Evolutionary conservation across 2,113 vertebrate species (phyloP), one percentile per base, ranked within the genome.

Genomic region (Murina feae): DNA sequence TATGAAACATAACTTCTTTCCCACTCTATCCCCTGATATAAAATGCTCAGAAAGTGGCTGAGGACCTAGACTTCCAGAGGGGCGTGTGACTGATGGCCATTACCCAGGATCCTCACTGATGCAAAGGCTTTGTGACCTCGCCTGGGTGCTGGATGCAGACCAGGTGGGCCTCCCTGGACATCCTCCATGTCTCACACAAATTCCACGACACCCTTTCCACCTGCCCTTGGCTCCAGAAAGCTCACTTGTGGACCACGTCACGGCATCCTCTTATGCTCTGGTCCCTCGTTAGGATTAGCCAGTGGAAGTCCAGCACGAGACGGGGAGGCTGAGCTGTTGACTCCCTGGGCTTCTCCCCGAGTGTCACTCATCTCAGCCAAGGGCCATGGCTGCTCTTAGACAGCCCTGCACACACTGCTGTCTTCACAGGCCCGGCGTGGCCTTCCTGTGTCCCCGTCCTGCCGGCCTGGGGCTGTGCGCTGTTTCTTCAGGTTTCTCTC

Each of bases 391-490:
- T 30, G 17, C 72, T 11, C 6, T 30, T 47, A 76, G 35, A 11
- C 28, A 28, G 10, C 32, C 11, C 53, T 14, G 8, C 16, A 18
- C 58, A 75, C 4, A 14, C 2, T 11, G 10, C 14, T 44, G 35
- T 42, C 35, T 35, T 20, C 8, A 18, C 53, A 37, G 51, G 51
- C 14, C 74, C 47, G 44, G 44, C 2, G 16, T 25, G 12, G 11
- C 9, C 49, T 58, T 32, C 7, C 10, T 21, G 42, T 2, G n/a
- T 1, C 44, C 42, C 17, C n/a, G 65, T 37, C 55, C 17, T 65
- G 7, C 39, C 2, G 3, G 28, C 16, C 4, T 12, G 49, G 2
- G 3, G 6, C 4, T 12, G 44, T 0, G 5, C 0, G 0, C 13
- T 32, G 1, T 47, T 35, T 16, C 8, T 39, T 20, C 9, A 5